phyloP scores from a whole-genome alignment of 2,888 invertebrate species.

The Acheta domesticus region DNA sequence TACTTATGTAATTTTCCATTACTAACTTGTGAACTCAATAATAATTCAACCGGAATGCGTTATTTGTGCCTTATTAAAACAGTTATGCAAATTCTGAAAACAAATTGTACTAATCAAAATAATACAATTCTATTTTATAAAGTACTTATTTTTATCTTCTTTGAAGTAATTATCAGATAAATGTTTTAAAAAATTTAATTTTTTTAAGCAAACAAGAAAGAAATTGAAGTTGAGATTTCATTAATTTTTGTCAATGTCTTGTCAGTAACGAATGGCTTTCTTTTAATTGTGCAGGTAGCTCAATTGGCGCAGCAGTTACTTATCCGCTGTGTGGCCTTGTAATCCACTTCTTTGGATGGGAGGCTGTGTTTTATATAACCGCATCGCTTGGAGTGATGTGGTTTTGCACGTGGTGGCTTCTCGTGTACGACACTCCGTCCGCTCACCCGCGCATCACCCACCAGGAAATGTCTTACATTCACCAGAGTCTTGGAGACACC shows the following conservation, averaged over 20 bases:
- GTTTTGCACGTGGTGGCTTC: constrained; percentile 60
- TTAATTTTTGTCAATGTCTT: not conserved
- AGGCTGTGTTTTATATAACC: constrained; percentile 65
- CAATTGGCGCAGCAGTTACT: constrained; percentile 63
- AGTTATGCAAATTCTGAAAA: too few species aligned
- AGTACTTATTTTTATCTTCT: too few species aligned
- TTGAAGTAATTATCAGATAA: not conserved
- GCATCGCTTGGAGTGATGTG: constrained; percentile 61
- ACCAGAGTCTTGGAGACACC: constrained; percentile 53
- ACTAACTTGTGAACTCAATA: too few species aligned
- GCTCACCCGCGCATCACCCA: constrained; percentile 62
- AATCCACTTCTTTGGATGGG: constrained; percentile 64
- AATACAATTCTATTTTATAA: too few species aligned
- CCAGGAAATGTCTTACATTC: constrained; percentile 58
- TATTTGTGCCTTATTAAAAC: too few species aligned
- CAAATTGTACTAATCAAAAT: too few species aligned
- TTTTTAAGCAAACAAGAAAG: not conserved
- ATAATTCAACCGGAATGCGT: too few species aligned
- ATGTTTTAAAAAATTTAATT: not conserved
- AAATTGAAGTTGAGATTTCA: not conserved
- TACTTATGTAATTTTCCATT: too few species aligned
- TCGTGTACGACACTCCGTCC: constrained; percentile 62
- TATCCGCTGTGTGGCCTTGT: constrained; percentile 68
- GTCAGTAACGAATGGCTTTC: not conserved
- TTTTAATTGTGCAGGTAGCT: constrained; percentile 52